Evolutionary conservation across 2,113 vertebrate genomes (phyloP), one percentile per base, ranked within the genome.

Genomic region (Parotia lawesii): DNA sequence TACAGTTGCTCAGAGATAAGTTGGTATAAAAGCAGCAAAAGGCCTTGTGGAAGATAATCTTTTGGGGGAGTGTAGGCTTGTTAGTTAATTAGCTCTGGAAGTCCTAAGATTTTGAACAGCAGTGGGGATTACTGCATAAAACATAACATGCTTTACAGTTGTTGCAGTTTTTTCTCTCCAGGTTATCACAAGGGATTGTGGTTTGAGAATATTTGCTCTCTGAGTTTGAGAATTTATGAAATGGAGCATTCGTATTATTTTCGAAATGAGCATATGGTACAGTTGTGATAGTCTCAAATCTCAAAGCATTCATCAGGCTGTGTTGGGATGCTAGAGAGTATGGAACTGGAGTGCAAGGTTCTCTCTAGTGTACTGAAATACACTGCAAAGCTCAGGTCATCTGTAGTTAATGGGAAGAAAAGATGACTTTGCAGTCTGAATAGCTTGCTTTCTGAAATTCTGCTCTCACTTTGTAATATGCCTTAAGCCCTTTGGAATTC

Each of bases 71-170:
- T 33, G 53, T 60, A 80, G 94, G 48, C 73, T 93, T 92, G 65
- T 84, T 91, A 94, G 64, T 56, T 95, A 94, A 94, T 93, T 85
- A 90, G 87, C 51, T 83, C 44, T 88, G 48, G 60, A 77, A 87
- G 64, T 86, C 75, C 18, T 75, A 83, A 86, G 69, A 71, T 80
- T 94, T 78, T 78, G 71, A 67, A 74, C 35, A 84, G 64, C 82
- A 78, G 0, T 64, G 72, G 78, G 33, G n/a, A 70, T 71, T 70
- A 47, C 74, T 93, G 56, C 64, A 42, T 77, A 79, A 86, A 94
- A 58, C 35, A 29, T 73, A 79, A 64, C 67, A 89, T 88, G 69
- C 73, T 60, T 74, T 76, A 77, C 56, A 6, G 2, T 62, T 15
- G 2, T 45, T 82, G 64, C 58, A 29, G n/a, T 38, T 85, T 85